Evolutionary conservation across 1,140 invertebrate genomes (phyloP).

Genomic region (Diprion similis): DNA sequence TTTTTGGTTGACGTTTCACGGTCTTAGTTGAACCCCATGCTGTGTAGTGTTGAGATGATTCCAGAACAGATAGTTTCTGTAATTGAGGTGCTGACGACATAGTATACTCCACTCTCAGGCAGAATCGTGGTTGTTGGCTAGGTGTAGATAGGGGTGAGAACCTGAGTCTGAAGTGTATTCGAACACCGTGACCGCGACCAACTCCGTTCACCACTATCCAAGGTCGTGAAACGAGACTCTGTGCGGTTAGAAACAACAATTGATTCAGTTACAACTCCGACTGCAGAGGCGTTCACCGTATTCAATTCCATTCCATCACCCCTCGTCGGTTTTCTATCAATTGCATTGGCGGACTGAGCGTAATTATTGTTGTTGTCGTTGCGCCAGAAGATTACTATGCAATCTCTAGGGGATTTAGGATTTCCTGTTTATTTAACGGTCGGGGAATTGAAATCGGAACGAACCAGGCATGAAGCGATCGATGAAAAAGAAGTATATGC

Average conservation of each 20-base stretch:
- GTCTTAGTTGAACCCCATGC: no score
- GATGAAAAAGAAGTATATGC: neutral
- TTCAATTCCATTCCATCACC: neutral
- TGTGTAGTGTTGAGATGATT: no score
- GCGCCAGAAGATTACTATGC: slow-evolving; percentile 46
- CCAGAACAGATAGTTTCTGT: no score
- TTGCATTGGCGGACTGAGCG: slow-evolving; percentile 37
- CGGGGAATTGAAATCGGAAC: neutral
- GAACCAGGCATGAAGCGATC: neutral
- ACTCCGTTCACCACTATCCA: neutral
- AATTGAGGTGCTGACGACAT: no score
- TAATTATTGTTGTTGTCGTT: slow-evolving; percentile 46
- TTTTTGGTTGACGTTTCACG: no score
- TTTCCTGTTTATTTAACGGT: slow-evolving; percentile 21
- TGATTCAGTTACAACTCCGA: slow-evolving; percentile 1
- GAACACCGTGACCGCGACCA: neutral
- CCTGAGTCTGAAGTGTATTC: neutral
- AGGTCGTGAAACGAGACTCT: neutral
- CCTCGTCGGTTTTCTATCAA: slow-evolving; percentile 5
- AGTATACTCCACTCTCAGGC: no score
- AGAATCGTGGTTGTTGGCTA: no score
- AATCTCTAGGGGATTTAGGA: slow-evolving; percentile 45
- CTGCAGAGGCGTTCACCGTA: neutral
- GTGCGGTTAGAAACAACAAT: neutral
- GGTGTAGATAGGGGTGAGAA: neutral